Percentiles rank a stretch among this genome's conserved stretches.
These are phyloP conservation scores for Rousettus madagascariensis DNA, from an alignment of 2,797 vertebrate species.

Conservation along the genomic window DNA sequence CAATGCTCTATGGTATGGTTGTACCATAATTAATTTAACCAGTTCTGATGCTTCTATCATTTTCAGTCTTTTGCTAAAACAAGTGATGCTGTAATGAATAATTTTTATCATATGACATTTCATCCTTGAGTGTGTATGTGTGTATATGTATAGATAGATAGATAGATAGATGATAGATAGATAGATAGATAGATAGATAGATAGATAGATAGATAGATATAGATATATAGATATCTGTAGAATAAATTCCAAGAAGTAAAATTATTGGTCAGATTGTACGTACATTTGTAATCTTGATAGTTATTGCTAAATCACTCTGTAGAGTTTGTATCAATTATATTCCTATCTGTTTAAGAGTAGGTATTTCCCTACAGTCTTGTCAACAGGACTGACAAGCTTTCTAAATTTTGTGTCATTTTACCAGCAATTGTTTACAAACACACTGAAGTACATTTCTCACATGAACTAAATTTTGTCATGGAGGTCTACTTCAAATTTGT, in stretches of 20 bases:
- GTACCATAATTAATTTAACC: background rate
- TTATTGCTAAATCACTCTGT: background rate
- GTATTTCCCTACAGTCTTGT: background rate
- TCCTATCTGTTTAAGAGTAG: background rate
- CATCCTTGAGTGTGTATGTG: background rate
- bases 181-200: too few species aligned
- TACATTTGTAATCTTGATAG: slow-evolving; percentile 19
- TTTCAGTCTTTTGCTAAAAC: background rate
- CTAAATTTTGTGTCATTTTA: slow-evolving; percentile 3
- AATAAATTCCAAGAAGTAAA: background rate
- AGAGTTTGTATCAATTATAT: background rate
- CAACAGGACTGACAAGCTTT: background rate
- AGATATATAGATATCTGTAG: background rate
- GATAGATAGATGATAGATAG: too few species aligned
- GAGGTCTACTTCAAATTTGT: background rate
- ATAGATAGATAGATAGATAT: too few species aligned
- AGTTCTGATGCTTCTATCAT: background rate
- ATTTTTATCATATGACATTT: background rate
- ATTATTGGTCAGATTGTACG: background rate
- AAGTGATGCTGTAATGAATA: background rate
- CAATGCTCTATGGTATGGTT: background rate
- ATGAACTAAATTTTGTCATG: background rate
- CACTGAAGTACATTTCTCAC: background rate
- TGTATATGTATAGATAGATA: too few species aligned
- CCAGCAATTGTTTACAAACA: background rate